Conservation (phyloP, 2,797 vertebrate species). For the Scolopax bukidnonensis region DNA sequence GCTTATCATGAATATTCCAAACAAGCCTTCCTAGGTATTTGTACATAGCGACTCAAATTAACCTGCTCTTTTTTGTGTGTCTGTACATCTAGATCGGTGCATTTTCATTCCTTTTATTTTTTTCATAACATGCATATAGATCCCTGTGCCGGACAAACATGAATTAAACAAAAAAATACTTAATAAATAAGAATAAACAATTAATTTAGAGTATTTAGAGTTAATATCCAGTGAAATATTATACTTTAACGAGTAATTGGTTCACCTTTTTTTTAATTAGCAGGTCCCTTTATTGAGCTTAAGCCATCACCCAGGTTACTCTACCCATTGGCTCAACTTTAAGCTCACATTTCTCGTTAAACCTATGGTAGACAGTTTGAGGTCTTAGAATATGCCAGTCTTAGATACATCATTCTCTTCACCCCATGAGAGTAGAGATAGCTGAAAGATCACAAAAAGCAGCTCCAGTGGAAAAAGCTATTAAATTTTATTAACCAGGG, state of each 20-base stretch:
- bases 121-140: background rate
- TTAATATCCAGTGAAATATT: background rate
- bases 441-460: slow-evolving; percentile 37
- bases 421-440: background rate
- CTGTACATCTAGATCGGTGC: background rate
- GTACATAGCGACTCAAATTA: slow-evolving; percentile 4
- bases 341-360: background rate
- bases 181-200: background rate
- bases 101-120: background rate
- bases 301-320: background rate
- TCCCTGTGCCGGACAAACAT: background rate
- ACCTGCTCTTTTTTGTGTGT: background rate
- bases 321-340: background rate
- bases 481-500: slow-evolving; percentile 33
- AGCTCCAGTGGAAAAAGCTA: slow-evolving; percentile 10
- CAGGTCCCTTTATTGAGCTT: background rate
- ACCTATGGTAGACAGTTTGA: background rate
- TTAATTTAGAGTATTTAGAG: background rate
- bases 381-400: background rate
- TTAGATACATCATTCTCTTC: background rate
- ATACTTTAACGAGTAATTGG: background rate
- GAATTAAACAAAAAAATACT: background rate
- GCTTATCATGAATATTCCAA: slow-evolving; percentile 40
- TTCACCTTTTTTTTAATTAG: background rate
- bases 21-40: background rate